Evolutionary conservation across 2,113 vertebrate species (phyloP).

Genomic region (Geothlypis trichas): DNA sequence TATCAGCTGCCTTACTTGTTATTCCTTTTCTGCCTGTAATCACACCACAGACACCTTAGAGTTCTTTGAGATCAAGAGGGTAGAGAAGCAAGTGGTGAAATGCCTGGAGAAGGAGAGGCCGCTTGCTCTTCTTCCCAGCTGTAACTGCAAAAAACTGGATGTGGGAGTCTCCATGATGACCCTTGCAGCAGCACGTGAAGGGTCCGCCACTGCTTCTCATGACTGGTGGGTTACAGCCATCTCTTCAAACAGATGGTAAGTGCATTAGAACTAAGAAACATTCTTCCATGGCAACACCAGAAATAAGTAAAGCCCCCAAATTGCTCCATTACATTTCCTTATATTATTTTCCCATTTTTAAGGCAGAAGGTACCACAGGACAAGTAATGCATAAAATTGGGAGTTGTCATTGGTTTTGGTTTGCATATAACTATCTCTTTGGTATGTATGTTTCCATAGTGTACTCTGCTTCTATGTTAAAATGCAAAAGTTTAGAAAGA

Average conservation of each 20-base stretch:
- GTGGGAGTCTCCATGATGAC: neutral
- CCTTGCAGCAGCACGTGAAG: neutral
- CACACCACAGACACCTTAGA: neutral
- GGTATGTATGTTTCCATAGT: neutral
- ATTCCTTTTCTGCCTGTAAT: neutral
- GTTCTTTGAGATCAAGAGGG: neutral
- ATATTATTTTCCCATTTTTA: neutral
- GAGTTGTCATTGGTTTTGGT: accelerated
- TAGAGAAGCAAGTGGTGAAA: neutral
- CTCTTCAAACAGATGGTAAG: neutral
- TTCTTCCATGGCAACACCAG: neutral
- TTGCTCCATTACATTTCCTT: neutral
- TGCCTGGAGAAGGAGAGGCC: neutral
- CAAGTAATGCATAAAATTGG: neutral
- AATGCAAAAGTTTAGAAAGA: neutral
- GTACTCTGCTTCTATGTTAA: neutral
- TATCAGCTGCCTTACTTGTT: neutral
- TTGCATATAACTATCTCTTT: neutral
- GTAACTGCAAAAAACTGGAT: neutral
- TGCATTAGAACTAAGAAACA: neutral
- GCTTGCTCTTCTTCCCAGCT: neutral
- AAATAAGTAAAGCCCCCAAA: neutral
- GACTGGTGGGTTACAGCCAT: neutral
- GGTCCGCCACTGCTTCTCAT: neutral
- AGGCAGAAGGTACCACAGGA: neutral